Evolutionary conservation across 2,888 invertebrate species (phyloP).

Genomic region (Arge pagana): DNA sequence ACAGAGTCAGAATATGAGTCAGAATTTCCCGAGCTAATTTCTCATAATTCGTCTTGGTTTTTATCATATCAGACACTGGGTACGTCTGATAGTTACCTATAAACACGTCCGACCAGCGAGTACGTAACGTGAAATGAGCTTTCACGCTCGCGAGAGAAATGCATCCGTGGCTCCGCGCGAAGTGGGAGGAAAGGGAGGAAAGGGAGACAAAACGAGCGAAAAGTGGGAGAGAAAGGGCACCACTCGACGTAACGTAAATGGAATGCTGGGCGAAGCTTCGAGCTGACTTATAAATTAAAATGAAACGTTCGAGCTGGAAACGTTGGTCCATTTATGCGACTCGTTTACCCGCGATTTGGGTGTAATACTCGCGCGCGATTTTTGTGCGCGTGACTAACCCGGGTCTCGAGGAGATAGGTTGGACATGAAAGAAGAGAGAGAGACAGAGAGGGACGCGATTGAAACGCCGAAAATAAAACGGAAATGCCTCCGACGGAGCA

Average conservation of each 20-base stretch:
- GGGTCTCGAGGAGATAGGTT: too few relatives aligned
- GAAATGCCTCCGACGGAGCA: slow-evolving; percentile 16
- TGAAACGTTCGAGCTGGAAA: slow-evolving; percentile 13
- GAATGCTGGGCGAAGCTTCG: neutral
- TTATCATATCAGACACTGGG: too few relatives aligned
- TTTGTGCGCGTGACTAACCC: too few relatives aligned
- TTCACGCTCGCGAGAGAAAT: neutral
- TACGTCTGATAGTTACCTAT: slow-evolving; percentile 5
- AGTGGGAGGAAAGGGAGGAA: neutral
- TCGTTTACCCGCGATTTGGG: too few relatives aligned
- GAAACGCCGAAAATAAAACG: slow-evolving; percentile 19
- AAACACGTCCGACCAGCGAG: slow-evolving; percentile 16
- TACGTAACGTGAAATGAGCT: slow-evolving; percentile 16
- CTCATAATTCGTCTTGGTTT: too few relatives aligned
- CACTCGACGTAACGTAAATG: too few relatives aligned
- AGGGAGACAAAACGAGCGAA: neutral
- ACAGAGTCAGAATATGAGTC: too few relatives aligned
- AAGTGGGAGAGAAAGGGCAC: neutral
- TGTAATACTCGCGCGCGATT: too few relatives aligned
- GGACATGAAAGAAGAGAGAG: too few relatives aligned
- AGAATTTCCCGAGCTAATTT: too few relatives aligned
- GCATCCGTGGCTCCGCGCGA: neutral
- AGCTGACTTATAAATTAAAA: slow-evolving; percentile 18
- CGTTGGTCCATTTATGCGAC: slow-evolving; percentile 5
- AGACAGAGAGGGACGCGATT: neutral